Percentiles rank a stretch among this genome's conserved stretches.
Conservation (phyloP, 2,888 invertebrate genomes). For the Malthinus seriepunctatus region DNA sequence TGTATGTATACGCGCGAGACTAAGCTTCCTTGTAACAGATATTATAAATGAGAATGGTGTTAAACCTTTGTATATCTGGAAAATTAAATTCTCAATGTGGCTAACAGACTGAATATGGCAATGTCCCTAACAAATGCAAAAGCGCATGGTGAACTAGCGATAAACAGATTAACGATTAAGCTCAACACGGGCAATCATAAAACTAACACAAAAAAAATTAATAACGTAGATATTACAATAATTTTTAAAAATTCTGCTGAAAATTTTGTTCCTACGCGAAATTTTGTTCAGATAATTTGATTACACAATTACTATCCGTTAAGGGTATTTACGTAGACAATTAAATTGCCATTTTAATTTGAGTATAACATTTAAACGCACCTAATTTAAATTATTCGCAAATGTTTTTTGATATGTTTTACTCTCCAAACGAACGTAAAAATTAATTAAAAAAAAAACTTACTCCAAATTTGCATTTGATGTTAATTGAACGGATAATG, state of each 20-base stretch:
- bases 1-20: slow-evolving; percentile 3
- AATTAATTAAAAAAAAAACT: no score
- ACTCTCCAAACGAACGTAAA: no score
- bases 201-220: slow-evolving; percentile 1
- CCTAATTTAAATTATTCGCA: neutral
- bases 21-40: slow-evolving; percentile 2
- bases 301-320: slow-evolving; percentile 9
- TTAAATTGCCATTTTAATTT: slow-evolving; percentile 19
- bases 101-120: slow-evolving; percentile 19
- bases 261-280: no score
- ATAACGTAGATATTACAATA: neutral
- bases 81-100: slow-evolving; percentile 24
- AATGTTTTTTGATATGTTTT: no score
- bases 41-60: neutral
- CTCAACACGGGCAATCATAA: slow-evolving; percentile 1
- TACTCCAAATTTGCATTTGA: no score
- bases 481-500: no score
- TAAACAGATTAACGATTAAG: slow-evolving; percentile 29
- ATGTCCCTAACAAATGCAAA: slow-evolving; percentile 21
- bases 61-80: slow-evolving; percentile 1
- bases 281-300: neutral
- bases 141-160: slow-evolving; percentile 29
- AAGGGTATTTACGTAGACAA: slow-evolving; percentile 14
- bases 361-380: slow-evolving; percentile 10
- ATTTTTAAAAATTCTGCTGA: no score